Evolutionary conservation across 23 tunicate genomes (phyloP), one percentile per base, ranked within the genome.

Genomic region (Trididemnum clinides): DNA sequence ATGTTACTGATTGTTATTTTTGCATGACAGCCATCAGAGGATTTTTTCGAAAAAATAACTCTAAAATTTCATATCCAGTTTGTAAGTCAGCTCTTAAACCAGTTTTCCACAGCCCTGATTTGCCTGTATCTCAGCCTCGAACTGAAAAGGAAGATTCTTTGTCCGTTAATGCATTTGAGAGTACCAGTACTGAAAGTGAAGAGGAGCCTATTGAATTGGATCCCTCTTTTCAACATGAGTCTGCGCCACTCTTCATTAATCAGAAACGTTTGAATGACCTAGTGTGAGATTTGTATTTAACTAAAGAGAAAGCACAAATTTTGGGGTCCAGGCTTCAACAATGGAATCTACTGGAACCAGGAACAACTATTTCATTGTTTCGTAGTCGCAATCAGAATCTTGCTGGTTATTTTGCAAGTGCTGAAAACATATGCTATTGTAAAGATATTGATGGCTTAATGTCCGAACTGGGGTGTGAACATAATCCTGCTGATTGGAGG

Each of bases 401-500:
- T 51, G 33, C 71, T 51, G 0, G 70, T 28, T 79, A 51, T 33
- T 79, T 33, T 82, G 57, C 63, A 82, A 64, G 33, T 64, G 54
- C 75, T 25, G 0, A 63, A 15, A 58, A 64, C 34, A 82, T 63
- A 82, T 82, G 76, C 54, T 34, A 34, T 33, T 82, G 77, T 21
- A 34, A 36, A 1, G 31, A 82, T 63, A 30, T 57, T 35, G 54
- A 34, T 64, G 76, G 76, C 26, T 78, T 82, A 57, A 82, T 64
- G 86, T 20, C 26, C 5, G 76, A 82, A 44, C 57, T 64, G 57
- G 86, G 86, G 28, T 82, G 35, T 82, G 86, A 82, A 64, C 73
- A 82, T 58, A 35, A 82, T 82, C 76, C 76, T 82, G 86, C 35
- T 82, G 29, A 57, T 25, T 82, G 73, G 86, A 82, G 54, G 86